Base-by-base conservation (phyloP, 2,797 vertebrate genomes). In the Spinibarbus caldwelli region DNA sequence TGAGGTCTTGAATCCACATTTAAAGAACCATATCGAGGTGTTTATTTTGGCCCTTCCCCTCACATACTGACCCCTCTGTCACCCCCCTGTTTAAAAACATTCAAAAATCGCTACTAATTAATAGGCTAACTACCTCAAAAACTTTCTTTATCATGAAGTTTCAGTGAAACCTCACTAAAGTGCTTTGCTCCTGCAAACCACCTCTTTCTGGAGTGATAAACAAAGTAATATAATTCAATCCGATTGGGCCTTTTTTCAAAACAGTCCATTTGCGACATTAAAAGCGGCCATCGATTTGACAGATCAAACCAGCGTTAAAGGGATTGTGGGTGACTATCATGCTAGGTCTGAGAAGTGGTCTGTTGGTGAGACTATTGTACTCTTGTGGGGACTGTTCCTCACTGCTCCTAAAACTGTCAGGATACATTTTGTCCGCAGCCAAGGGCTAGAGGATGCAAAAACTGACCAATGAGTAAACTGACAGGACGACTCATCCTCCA, bases 391-490 rank as follows among this genome's bases (percentile, higher is more conserved):
- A 72, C 38, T 15, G 29, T 47, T 68, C 36, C 68, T 88, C 91
- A 87, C 84, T 88, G 88, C 91, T 89, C 91, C 91, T 54, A 31
- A 66, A n/a, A 90, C 91, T 93, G 93, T 94, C 94, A 93, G 86
- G 91, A 92, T 90, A 85, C 87, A 93, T 95, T 92, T 92, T 80
- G 87, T 86, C 78, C 83, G 41, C 76, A 59, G 92, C 93, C 91
- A 49, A 86, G 81, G 91, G 93, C 92, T 89, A 72, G 38, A 21
- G 85, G 91, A 92, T 90, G 72, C 90, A 91, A 93, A 94, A 92
- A 87, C 80, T 94, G 94, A 95, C 93, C 94, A 94, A 91, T 89
- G 92, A 94, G 88, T 92, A 90, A 93, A 93, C 92, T 93, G 93
- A 95, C 93, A 94, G 92, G 89, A 92, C 92, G 72, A 88, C 89